Evolutionary conservation across 2,888 invertebrate genomes (phyloP).

Genomic region (Apamea anceps): DNA sequence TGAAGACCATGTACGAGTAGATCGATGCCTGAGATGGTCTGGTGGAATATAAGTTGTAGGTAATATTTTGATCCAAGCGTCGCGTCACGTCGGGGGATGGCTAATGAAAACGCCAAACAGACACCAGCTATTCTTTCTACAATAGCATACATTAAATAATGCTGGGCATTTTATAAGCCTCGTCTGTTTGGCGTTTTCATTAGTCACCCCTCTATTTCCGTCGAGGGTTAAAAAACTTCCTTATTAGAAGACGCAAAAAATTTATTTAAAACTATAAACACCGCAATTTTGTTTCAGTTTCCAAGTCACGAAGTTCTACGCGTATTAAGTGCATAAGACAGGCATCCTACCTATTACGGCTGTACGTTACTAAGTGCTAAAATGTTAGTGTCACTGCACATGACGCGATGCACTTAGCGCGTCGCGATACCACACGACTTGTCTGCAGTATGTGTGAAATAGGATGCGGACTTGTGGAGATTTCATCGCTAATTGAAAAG

Average conservation of each 20-base stretch:
- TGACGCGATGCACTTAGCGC: slow-evolving; percentile 33
- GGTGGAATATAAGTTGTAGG: no score
- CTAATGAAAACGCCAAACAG: no score
- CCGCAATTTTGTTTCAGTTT: background rate
- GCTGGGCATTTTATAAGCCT: no score
- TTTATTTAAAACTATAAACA: background rate
- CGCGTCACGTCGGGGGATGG: no score
- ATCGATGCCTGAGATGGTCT: no score
- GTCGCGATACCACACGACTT: slow-evolving; percentile 25
- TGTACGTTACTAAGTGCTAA: slow-evolving; percentile 23
- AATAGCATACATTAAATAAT: no score
- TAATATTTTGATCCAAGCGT: no score
- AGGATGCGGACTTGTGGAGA: slow-evolving; percentile 8
- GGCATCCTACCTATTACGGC: background rate
- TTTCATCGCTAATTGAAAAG: slow-evolving; percentile 20
- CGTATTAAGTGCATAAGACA: slow-evolving; percentile 5
- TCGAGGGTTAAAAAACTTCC: background rate
- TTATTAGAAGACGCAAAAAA: background rate
- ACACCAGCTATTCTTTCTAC: no score
- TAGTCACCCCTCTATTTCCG: no score
- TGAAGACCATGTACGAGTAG: no score
- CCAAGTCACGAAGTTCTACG: background rate
- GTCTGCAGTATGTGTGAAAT: slow-evolving; percentile 6
- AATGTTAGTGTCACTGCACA: slow-evolving; percentile 20
- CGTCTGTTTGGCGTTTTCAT: no score